These are phyloP conservation scores for Bugulina stolonifera DNA, from an alignment of 2,888 invertebrate genomes.

Conservation along the genomic window DNA sequence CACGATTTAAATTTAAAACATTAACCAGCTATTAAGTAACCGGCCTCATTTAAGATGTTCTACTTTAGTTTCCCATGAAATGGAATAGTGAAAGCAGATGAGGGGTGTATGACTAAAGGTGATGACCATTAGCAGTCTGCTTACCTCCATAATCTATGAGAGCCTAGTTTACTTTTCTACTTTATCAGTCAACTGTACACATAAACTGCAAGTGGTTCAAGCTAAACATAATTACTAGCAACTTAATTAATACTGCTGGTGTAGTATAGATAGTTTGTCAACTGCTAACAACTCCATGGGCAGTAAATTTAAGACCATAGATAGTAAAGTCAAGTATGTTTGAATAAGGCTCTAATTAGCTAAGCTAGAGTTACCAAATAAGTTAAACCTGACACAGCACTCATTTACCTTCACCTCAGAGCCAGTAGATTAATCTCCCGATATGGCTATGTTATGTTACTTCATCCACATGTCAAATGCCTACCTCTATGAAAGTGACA, in stretches of 20 bases:
- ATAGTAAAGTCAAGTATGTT: too few species aligned
- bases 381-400: neutral
- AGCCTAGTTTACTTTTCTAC: neutral
- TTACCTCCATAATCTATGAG: neutral
- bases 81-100: too few species aligned
- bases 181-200: neutral
- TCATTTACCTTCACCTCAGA: neutral
- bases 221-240: conserved; percentile 15
- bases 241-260: conserved; percentile 16
- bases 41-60: too few species aligned
- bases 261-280: neutral
- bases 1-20: too few species aligned
- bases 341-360: neutral
- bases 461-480: too few species aligned
- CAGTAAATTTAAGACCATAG: neutral
- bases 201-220: neutral
- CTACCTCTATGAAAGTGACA: neutral
- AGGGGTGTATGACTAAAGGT: too few species aligned
- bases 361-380: neutral
- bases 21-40: too few species aligned
- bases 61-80: too few species aligned
- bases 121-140: too few species aligned
- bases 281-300: neutral
- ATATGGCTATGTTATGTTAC: too few species aligned
- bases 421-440: too few species aligned